A percentile compares a stretch with the other conserved stretches of the same genome.
Conservation (phyloP, 2,888 invertebrate genomes). For the Dasysyrphus tricinctus region DNA sequence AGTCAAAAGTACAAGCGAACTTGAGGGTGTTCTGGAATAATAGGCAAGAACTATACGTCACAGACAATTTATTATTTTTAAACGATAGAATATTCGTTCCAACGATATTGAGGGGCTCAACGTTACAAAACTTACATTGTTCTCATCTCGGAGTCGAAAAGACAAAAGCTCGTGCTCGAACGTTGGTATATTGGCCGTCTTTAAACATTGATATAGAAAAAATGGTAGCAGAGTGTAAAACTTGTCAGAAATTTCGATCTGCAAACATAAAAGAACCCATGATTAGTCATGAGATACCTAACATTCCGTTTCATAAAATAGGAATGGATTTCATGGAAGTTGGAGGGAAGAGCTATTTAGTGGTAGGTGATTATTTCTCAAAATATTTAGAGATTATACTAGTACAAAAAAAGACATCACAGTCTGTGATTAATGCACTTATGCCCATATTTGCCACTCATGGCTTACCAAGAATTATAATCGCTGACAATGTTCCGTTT, state of each 20-base stretch:
- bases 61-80: neutral
- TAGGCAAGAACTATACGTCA: neutral
- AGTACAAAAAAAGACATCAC: constrained; percentile 1
- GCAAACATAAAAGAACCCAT: neutral
- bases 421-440: no score
- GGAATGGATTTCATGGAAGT: constrained; percentile 2
- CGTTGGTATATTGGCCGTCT: neutral
- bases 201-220: neutral
- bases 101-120: neutral
- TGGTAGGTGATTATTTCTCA: neutral
- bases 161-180: neutral
- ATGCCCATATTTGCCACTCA: no score
- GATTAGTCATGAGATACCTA: neutral
- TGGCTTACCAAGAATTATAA: neutral
- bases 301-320: neutral
- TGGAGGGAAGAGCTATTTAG: neutral
- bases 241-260: neutral
- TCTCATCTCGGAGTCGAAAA: neutral
- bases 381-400: constrained; percentile 1
- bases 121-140: neutral
- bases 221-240: neutral
- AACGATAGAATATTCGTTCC: no score
- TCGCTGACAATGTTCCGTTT: constrained; percentile 1
- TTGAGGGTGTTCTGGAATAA: neutral
- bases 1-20: neutral